phyloP scores from a whole-genome alignment of 1,140 invertebrate genomes.

The Geopemphigus sp. region DNA sequence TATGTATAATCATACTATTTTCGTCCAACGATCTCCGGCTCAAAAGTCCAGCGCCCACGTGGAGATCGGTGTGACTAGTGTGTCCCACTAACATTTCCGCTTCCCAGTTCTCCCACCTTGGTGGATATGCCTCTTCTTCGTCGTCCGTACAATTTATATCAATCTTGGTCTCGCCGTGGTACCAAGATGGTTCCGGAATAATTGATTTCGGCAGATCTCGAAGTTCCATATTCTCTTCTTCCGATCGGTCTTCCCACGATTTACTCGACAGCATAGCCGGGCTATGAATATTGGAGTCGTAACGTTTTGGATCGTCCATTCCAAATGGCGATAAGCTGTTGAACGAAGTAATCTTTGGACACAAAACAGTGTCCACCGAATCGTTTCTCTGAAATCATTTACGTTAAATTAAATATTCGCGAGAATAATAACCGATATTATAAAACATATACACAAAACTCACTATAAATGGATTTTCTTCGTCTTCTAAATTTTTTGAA shows the following conservation, averaged over 20 bases:
- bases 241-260: conserved; percentile 63
- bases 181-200: conserved; percentile 55
- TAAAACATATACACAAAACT: not conserved
- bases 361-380: conserved; percentile 61
- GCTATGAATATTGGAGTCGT: not conserved
- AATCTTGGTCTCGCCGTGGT: conserved; percentile 59
- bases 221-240: conserved; percentile 61
- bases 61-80: not conserved
- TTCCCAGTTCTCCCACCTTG: conserved; percentile 41
- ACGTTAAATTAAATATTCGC: not conserved
- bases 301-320: not conserved
- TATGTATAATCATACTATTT: conserved; percentile 12
- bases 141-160: conserved; percentile 54
- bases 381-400: conserved; percentile 59
- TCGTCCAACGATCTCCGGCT: conserved; percentile 30
- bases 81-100: conserved; percentile 44
- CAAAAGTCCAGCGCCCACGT: not conserved
- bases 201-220: conserved; percentile 60
- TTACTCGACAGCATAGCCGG: conserved; percentile 46
- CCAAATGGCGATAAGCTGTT: conserved; percentile 7
- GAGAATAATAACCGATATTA: not conserved
- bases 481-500: conserved; percentile 11
- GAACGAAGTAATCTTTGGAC: conserved; percentile 53
- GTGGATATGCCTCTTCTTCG: conserved; percentile 31
- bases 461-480: conserved; percentile 26